Evolutionary conservation across 2,113 vertebrate species (phyloP).

Genomic region (Macquaria australasica): DNA sequence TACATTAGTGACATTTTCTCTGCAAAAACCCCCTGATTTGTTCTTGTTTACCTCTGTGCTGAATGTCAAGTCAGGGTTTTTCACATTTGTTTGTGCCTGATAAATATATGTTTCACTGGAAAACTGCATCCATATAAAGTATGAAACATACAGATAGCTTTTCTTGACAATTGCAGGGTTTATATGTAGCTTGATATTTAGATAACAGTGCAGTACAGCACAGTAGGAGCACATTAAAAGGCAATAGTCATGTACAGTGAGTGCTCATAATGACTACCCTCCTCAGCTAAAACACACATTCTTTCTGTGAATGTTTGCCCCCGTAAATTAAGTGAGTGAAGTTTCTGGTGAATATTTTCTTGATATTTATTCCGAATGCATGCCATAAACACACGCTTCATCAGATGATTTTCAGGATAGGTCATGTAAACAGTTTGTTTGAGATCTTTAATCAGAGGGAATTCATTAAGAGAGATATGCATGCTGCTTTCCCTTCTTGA

Average conservation of each 20-base stretch:
- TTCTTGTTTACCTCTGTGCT: slow-evolving; percentile 26
- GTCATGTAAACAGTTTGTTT: slow-evolving; percentile 1
- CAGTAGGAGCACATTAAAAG: not conserved
- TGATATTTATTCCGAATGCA: not conserved
- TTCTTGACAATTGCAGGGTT: slow-evolving; percentile 1
- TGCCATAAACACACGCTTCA: not conserved
- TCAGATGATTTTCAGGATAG: not conserved
- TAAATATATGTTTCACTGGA: slow-evolving; percentile 1
- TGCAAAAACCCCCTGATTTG: not conserved
- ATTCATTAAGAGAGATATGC: not conserved
- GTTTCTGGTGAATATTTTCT: not conserved
- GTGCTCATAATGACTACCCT: slow-evolving; percentile 21
- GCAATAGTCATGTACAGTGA: not conserved
- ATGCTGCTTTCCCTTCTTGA: not conserved
- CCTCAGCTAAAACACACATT: slow-evolving; percentile 2
- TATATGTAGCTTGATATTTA: slow-evolving; percentile 33
- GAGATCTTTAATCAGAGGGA: not conserved
- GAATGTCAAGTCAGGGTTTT: not conserved
- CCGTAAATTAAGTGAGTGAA: not conserved
- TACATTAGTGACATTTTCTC: slow-evolving; percentile 48
- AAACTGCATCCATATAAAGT: not conserved
- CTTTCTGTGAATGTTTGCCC: slow-evolving; percentile 20
- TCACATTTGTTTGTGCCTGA: slow-evolving; percentile 2
- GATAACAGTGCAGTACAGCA: slow-evolving; percentile 6
- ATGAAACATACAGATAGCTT: not conserved